Evolutionary conservation across 2,113 vertebrate genomes (phyloP).

Genomic region (Tachycineta bicolor): DNA sequence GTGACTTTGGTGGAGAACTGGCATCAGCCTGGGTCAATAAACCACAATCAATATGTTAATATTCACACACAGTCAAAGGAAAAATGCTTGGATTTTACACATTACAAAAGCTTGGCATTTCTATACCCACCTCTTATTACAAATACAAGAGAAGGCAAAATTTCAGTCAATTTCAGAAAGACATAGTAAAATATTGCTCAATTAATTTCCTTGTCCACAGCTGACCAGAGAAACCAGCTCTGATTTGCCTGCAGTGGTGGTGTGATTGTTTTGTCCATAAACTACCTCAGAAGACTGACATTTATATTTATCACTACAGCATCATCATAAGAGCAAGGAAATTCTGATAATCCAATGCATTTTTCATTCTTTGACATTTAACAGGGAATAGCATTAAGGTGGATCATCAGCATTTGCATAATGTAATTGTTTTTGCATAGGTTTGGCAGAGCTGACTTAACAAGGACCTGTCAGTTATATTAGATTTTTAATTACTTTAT

Average conservation of each 20-base stretch:
- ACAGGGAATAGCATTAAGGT: not conserved
- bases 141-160: not conserved
- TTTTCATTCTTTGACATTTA: constrained; percentile 45
- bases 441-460: constrained; percentile 23
- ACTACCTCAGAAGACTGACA: not conserved
- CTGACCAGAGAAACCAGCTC: not conserved
- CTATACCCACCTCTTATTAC: not conserved
- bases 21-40: not conserved
- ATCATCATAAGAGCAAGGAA: not conserved
- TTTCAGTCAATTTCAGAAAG: not conserved
- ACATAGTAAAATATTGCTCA: not conserved
- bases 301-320: not conserved
- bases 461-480: not conserved
- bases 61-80: not conserved
- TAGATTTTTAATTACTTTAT: constrained; percentile 24
- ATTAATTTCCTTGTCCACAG: not conserved
- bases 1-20: not conserved
- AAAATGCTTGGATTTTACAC: not conserved
- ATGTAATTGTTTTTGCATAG: constrained; percentile 33
- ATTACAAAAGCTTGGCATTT: not conserved
- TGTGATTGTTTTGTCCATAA: not conserved
- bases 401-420: constrained; percentile 56
- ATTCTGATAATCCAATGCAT: not conserved
- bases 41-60: not conserved
- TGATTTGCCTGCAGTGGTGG: not conserved